phyloP scores from a whole-genome alignment of 2,888 invertebrate species.

The Tenthredo livida region DNA sequence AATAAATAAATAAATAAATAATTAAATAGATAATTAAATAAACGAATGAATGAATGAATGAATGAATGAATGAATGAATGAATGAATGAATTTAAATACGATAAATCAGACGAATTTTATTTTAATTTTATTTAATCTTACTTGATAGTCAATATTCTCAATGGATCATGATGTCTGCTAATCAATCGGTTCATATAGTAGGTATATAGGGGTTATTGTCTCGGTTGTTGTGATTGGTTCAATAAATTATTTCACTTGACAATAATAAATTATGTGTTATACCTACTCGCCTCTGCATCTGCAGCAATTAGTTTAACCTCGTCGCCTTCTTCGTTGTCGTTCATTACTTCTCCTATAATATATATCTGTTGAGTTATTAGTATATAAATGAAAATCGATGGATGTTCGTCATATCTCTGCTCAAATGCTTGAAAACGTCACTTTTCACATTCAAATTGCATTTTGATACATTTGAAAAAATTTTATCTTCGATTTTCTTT shows the following conservation, averaged over 20 bases:
- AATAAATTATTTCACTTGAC: constrained; percentile 4
- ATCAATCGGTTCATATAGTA: not conserved
- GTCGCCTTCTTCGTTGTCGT: not conserved
- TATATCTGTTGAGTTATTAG: too few species aligned
- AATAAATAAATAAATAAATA: not conserved
- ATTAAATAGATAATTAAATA: not conserved
- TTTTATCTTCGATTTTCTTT: too few species aligned
- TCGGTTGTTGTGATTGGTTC: not conserved
- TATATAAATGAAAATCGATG: too few species aligned
- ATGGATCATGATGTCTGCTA: not conserved
- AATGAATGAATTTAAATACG: not conserved
- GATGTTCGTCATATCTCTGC: too few species aligned
- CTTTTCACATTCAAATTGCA: too few species aligned
- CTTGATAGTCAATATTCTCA: not conserved
- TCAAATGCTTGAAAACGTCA: too few species aligned
- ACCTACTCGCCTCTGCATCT: not conserved
- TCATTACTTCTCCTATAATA: not conserved
- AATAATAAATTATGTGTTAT: not conserved
- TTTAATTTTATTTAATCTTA: not conserved
- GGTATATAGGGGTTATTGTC: constrained; percentile 1
- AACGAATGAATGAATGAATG: not conserved
- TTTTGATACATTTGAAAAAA: too few species aligned
- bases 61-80: too few species aligned
- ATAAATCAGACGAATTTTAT: not conserved
- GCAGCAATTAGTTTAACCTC: not conserved